Base-by-base conservation (phyloP, 2,113 vertebrate species). In the Scomber colias region DNA sequence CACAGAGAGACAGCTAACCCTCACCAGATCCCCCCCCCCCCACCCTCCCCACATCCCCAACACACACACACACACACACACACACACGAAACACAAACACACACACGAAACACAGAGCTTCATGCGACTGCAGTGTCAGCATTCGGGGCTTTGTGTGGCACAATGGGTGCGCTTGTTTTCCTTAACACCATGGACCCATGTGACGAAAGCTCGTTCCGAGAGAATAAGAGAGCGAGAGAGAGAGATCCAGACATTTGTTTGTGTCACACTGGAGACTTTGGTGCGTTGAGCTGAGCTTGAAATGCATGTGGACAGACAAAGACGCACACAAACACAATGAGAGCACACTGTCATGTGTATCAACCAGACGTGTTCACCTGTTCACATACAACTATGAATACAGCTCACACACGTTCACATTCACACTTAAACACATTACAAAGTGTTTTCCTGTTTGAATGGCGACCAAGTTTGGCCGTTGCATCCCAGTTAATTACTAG, bases 151-250 rank as follows among this genome's bases (percentile, higher is more conserved):
- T 95, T 95, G 92, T 94, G 91, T 64, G 81, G 73, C 90, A 95
- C 95, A 96, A 95, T 94, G 86, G 94, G 75, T 12, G 90, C 71
- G 87, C 88, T 95, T 96, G 95, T 96, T 95, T 94, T 95, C 90
- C 90, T 94, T 94, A 94, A 95, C 90, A 88, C 92, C 90, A 88
- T 85, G 10, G 75, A 77, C 87, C 88, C 93, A 95, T 95, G 93
- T 94, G 93, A 94, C 88, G 83, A 94, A 93, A 91, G 87, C 92
- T 94, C 65, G 51, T 84, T 91, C 79, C 50, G 72, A 92, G 87
- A 90, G 89, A 92, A 85, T 79, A 71, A 82, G 87, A 74, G 83
- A 64, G 74, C 87, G 70, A 82, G 77, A 85, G 64, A 78, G 81
- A 70, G 49, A 49, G 57, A 73, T 93, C 90, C 90, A 92, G 92